Evolutionary conservation across 2,888 invertebrate species (phyloP), one percentile per base, ranked within the genome.

Genomic region (Catocala nupta): DNA sequence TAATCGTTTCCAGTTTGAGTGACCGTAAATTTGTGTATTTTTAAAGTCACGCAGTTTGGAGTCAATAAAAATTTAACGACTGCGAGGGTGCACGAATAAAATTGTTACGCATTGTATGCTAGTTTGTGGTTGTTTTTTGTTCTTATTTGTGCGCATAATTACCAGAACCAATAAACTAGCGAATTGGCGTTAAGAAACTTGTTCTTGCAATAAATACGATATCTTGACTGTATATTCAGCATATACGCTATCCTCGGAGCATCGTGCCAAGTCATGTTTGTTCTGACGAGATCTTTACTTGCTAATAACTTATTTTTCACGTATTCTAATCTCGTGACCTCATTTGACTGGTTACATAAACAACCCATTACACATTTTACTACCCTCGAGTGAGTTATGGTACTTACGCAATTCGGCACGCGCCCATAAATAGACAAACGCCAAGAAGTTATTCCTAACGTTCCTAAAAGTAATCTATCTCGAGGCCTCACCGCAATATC

Each of bases 1-100:
- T 93, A 92, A 93, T 93, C 92, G 91, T 89, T 90, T 83, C 89
- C 90, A 85, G 88, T 90, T 89, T 90, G 92, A 93, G 91, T 93
- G 92, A 92, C 92, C 91, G 87, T 93, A 93, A 93, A 94, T 93
- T 93, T 93, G 92, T 93, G 86, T 91, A 91, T 93, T 94, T 93
- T 93, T 91, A 92, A 93, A 92, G 93, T 91, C 89, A 85, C 88
- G 89, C 89, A 89, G 90, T 92, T 93, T 89, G 87, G 84, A 92
- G 92, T 91, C 90, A 88, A 93, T 94, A 94, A 93, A 93, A 92
- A 86, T 92, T 93, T 93, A 91, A 94, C 92, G 93, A 91, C 87
- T 86, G 83, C 79, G 83, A 90, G 92, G 93, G 90, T 89, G 90
- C 88, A 80, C 75, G 80, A 88, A 90, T 92, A 87, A 91, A 90